Evolutionary conservation across 2,113 vertebrate genomes (phyloP).

Genomic region (Mystacornis crossleyi): DNA sequence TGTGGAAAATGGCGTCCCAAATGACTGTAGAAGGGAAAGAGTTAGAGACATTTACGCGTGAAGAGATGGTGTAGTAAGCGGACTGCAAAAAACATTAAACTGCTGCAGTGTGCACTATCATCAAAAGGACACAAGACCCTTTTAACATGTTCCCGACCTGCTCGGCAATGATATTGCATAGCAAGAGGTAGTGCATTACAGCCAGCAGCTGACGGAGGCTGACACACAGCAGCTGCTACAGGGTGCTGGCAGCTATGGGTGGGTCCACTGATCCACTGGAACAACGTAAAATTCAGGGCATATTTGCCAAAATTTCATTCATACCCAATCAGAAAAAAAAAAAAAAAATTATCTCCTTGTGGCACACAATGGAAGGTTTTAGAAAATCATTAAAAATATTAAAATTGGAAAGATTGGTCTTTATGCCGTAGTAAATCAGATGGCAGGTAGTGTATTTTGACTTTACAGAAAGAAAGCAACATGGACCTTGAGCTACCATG

Average conservation of each 20-base stretch:
- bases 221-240: not conserved
- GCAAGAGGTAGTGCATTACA: not conserved
- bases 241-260: not conserved
- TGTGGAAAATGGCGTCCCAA: not conserved
- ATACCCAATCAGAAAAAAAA: not conserved
- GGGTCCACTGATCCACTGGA: not conserved
- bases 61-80: not conserved
- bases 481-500: not conserved
- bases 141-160: not conserved
- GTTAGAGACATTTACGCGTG: not conserved
- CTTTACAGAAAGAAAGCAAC: not conserved
- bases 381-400: not conserved
- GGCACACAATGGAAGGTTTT: not conserved
- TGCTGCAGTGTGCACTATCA: not conserved
- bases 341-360: rapidly evolving
- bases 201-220: not conserved
- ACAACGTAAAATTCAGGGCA: not conserved
- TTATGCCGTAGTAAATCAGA: not conserved
- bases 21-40: not conserved
- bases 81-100: not conserved
- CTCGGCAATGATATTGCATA: not conserved
- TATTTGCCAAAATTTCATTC: not conserved
- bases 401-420: not conserved
- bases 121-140: not conserved
- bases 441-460: not conserved